Conservation (phyloP, 2,113 vertebrate species). For the Oncorhynchus clarkii region DNA sequence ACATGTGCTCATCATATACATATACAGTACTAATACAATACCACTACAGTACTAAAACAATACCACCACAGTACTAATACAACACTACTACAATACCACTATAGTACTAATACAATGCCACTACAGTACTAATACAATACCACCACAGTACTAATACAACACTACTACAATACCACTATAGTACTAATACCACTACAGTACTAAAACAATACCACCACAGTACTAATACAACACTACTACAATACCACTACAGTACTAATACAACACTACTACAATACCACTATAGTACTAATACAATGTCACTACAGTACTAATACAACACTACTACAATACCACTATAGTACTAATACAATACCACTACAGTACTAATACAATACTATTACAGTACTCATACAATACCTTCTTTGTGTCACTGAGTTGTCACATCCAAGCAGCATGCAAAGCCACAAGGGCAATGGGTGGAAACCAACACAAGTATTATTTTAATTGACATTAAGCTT, state of each 20-base stretch:
- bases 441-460: conserved; percentile 40
- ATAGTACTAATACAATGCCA: no score
- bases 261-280: no score
- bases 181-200: conserved; percentile 36
- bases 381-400: conserved; percentile 38
- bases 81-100: no score
- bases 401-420: conserved; percentile 58
- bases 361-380: background rate
- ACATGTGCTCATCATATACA: no score
- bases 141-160: no score
- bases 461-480: conserved; percentile 41
- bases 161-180: background rate
- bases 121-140: no score
- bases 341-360: conserved; percentile 29
- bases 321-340: background rate
- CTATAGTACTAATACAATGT: no score
- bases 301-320: no score
- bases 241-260: no score
- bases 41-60: no score
- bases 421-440: conserved; percentile 56
- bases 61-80: no score
- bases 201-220: background rate
- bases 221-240: background rate
- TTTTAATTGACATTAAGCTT: background rate
- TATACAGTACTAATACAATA: no score